Conservation (phyloP, 2,888 invertebrate genomes). For the Drosophila falleni region DNA sequence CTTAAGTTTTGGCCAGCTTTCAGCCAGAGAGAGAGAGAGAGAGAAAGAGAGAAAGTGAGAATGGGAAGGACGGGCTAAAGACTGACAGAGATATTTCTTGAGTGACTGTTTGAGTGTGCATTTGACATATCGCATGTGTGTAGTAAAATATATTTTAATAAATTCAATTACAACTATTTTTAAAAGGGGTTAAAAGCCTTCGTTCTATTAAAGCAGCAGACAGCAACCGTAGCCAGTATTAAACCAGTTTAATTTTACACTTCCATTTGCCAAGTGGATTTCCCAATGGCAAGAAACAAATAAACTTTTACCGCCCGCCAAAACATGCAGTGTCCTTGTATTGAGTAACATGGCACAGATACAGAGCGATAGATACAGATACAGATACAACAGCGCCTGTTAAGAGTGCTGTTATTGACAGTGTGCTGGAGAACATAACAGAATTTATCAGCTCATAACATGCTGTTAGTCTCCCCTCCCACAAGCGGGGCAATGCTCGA, state of each 20-base stretch:
- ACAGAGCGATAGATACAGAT: too few relatives aligned
- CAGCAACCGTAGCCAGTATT: conserved; percentile 2
- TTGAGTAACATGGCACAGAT: not conserved
- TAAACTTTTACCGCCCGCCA: not conserved
- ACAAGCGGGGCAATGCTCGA: conserved; percentile 60
- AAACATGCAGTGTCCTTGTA: not conserved
- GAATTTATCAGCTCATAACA: conserved; percentile 19
- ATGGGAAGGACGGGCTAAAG: too few relatives aligned
- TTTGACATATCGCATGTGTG: conserved; percentile 27
- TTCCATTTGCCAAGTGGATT: conserved; percentile 23
- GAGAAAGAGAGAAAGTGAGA: not conserved
- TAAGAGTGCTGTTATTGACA: not conserved
- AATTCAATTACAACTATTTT: conserved; percentile 62
- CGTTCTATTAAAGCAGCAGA: conserved; percentile 25
- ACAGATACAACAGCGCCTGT: conserved; percentile 4
- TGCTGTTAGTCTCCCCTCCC: conserved; percentile 49
- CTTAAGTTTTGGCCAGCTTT: conserved; percentile 57
- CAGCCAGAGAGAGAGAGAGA: not conserved
- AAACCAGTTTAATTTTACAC: conserved; percentile 25
- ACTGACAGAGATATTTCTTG: not conserved
- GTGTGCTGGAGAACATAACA: conserved; percentile 12
- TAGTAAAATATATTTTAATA: conserved; percentile 42
- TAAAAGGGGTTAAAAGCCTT: conserved; percentile 44
- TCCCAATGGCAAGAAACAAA: not conserved
- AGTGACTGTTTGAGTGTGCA: conserved; percentile 33